Percentiles rank a stretch among this genome's conserved stretches.
These are phyloP conservation scores for Tympanuchus pallidicinctus DNA, from an alignment of 2,113 vertebrate species.

Conservation along the genomic window DNA sequence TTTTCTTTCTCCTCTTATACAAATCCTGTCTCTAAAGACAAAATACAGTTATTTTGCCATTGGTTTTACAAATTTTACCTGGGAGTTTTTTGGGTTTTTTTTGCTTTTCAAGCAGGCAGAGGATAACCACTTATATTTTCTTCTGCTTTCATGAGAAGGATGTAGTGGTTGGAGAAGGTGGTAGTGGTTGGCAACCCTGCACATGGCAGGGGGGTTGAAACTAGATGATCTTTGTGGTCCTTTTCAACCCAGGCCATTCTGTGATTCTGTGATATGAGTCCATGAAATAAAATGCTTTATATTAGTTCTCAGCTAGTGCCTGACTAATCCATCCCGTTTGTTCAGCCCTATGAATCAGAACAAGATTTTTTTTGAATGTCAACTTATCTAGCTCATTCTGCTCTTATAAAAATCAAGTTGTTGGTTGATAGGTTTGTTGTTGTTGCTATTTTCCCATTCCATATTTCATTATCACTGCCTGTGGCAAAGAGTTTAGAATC, in stretches of 20 bases:
- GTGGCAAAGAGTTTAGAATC: constrained; percentile 17
- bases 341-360: constrained; percentile 33
- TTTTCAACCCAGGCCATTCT: too few relatives aligned
- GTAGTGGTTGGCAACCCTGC: neutral
- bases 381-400: neutral
- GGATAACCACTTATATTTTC: neutral
- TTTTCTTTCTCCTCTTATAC: neutral
- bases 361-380: neutral
- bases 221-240: too few relatives aligned
- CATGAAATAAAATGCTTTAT: neutral
- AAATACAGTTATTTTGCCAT: neutral
- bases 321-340: constrained; percentile 35
- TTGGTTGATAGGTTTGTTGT: neutral
- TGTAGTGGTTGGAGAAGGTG: too few relatives aligned
- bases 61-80: neutral
- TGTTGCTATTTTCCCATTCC: neutral
- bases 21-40: neutral
- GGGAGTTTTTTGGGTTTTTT: neutral
- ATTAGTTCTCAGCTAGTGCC: constrained; percentile 7
- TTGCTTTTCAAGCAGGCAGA: neutral
- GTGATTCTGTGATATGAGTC: too few relatives aligned
- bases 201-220: too few relatives aligned
- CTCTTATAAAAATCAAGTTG: constrained; percentile 33
- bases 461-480: constrained; percentile 14
- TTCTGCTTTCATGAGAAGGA: neutral